Evolutionary conservation across 1,140 invertebrate species (phyloP).

Genomic region (Drosophila ironensis): DNA sequence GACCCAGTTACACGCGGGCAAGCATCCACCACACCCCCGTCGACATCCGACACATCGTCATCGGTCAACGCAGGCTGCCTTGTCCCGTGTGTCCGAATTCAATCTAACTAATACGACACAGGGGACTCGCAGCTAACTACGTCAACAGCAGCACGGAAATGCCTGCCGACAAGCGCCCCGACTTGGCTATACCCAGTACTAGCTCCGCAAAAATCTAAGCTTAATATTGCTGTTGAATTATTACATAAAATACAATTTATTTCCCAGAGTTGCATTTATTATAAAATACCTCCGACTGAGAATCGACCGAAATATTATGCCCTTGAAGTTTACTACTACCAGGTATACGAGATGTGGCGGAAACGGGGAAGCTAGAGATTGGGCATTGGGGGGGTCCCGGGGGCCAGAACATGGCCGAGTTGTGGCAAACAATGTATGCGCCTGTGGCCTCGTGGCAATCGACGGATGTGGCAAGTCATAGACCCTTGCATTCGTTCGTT

Average conservation of each 20-base stretch:
- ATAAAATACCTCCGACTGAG: neutral
- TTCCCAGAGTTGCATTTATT: too few relatives aligned
- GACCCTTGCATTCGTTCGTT: constrained; percentile 3
- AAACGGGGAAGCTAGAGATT: neutral
- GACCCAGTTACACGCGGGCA: constrained; percentile 54
- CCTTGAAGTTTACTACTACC: neutral
- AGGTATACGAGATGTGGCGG: neutral
- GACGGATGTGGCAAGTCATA: constrained; percentile 43
- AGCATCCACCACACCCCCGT: constrained; percentile 1
- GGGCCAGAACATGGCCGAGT: constrained; percentile 65
- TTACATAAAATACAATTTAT: too few relatives aligned
- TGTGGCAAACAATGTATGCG: constrained; percentile 45
- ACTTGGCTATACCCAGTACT: neutral
- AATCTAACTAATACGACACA: constrained; percentile 71
- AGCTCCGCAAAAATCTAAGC: too few relatives aligned
- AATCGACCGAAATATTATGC: neutral
- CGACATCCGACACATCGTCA: constrained; percentile 12
- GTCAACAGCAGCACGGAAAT: constrained; percentile 9
- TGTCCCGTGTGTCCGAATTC: constrained; percentile 29
- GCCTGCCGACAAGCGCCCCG: neutral
- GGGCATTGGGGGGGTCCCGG: constrained; percentile 3
- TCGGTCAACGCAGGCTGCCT: constrained; percentile 24
- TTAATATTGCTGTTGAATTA: too few relatives aligned
- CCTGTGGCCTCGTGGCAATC: constrained; percentile 19
- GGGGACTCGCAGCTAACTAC: constrained; percentile 48